These are phyloP conservation scores for Syngnathus scovelli DNA, from an alignment of 2,113 vertebrate species.

Conservation along the genomic window DNA sequence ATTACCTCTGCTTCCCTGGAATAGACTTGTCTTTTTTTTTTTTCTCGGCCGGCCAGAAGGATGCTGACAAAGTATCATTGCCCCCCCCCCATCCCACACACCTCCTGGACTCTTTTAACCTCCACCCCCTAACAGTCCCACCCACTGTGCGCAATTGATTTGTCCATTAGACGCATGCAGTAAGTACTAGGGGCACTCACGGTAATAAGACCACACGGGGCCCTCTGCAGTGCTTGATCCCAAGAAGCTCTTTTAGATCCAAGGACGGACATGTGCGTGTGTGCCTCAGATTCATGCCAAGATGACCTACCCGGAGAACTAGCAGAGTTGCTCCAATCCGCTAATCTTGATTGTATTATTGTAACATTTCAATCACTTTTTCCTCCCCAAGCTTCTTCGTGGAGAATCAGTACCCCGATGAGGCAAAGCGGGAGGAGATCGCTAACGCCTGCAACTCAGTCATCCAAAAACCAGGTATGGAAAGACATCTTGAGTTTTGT, in stretches of 20 bases:
- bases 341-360: neutral
- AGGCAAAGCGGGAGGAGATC: slow-evolving; percentile 77
- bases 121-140: slow-evolving; percentile 12
- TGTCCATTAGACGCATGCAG: slow-evolving; percentile 47
- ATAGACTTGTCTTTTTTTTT: slow-evolving; percentile 20
- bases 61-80: slow-evolving; percentile 32
- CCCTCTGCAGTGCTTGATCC: slow-evolving; percentile 60
- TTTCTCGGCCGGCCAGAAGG: slow-evolving; percentile 18
- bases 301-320: slow-evolving; percentile 17
- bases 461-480: slow-evolving; percentile 77
- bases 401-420: slow-evolving; percentile 80
- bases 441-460: slow-evolving; percentile 77
- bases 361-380: too few species aligned
- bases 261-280: slow-evolving; percentile 45
- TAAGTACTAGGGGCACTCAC: slow-evolving; percentile 49
- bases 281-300: slow-evolving; percentile 5
- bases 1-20: slow-evolving; percentile 11
- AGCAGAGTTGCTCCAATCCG: slow-evolving; percentile 3
- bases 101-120: too few species aligned
- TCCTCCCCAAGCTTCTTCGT: slow-evolving; percentile 71
- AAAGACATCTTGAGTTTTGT: neutral
- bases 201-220: slow-evolving; percentile 50
- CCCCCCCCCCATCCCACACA: neutral
- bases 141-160: slow-evolving; percentile 50
- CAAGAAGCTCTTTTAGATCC: slow-evolving; percentile 57